A percentile compares a stretch with the other conserved stretches of the same genome.
Evolutionary conservation across 1,140 invertebrate genomes (phyloP).

Genomic region (Bombus fervidus): DNA sequence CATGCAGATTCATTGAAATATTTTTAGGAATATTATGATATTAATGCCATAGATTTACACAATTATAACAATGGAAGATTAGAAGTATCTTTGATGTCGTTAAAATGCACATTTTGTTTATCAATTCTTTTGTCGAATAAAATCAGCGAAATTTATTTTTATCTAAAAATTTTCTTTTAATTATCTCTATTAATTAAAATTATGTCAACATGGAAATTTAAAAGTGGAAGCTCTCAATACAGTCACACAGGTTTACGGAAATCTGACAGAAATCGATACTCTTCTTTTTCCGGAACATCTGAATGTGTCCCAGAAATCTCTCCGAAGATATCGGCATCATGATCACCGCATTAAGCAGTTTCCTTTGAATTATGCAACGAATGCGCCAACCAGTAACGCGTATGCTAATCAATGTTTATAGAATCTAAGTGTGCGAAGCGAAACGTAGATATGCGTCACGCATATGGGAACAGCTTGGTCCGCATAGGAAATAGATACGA

Average conservation of each 20-base stretch:
- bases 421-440: background rate
- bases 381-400: background rate
- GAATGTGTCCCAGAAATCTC: background rate
- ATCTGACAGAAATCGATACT: background rate
- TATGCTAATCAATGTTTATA: constrained; percentile 2
- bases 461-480: background rate
- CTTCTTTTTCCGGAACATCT: background rate
- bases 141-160: background rate
- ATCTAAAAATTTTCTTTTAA: background rate
- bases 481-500: background rate
- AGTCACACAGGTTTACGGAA: background rate
- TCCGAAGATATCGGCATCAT: background rate
- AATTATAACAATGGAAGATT: too few species aligned
- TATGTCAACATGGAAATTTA: background rate
- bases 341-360: background rate
- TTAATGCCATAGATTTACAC: too few species aligned
- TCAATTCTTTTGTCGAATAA: background rate
- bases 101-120: background rate
- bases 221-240: background rate
- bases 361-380: constrained; percentile 11
- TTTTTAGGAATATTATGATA: too few species aligned
- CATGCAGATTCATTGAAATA: too few species aligned
- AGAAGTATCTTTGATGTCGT: too few species aligned
- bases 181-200: background rate
- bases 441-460: background rate